Conservation (phyloP, 2,888 invertebrate species). For the Pollenia griseotomentosa region DNA sequence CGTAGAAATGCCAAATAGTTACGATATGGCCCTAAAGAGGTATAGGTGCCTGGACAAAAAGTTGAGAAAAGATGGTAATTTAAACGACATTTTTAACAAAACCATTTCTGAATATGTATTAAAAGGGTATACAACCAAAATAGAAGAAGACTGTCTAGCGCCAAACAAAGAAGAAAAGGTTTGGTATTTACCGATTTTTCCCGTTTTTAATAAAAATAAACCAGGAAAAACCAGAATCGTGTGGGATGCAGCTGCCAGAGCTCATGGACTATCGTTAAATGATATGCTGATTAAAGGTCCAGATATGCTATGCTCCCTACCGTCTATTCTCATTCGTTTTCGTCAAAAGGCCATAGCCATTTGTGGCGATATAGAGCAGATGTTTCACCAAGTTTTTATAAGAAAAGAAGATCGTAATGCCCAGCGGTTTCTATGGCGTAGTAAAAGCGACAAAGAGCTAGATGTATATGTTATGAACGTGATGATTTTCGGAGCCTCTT, state of each 20-base stretch:
- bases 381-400: constrained; percentile 55
- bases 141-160: neutral
- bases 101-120: constrained; percentile 19
- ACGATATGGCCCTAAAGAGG: neutral
- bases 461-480: neutral
- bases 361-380: constrained; percentile 56
- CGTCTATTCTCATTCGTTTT: constrained; percentile 8
- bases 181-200: constrained; percentile 23
- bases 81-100: constrained; percentile 26
- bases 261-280: constrained; percentile 46
- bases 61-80: constrained; percentile 1
- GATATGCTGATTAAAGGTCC: constrained; percentile 50
- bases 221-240: constrained; percentile 38
- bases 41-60: constrained; percentile 7
- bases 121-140: constrained; percentile 24
- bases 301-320: constrained; percentile 38
- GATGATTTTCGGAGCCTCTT: constrained; percentile 36
- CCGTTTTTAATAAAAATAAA: constrained; percentile 16
- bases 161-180: constrained; percentile 14
- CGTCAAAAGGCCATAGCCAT: constrained; percentile 34
- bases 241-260: constrained; percentile 59
- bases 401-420: constrained; percentile 47
- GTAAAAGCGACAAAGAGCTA: neutral
- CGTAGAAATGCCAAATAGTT: constrained; percentile 5
- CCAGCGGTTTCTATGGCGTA: constrained; percentile 58